Percentiles rank a stretch among this genome's conserved stretches.
Conservation (phyloP, 1,140 invertebrate species). For the Oncopodura yosiiana region DNA sequence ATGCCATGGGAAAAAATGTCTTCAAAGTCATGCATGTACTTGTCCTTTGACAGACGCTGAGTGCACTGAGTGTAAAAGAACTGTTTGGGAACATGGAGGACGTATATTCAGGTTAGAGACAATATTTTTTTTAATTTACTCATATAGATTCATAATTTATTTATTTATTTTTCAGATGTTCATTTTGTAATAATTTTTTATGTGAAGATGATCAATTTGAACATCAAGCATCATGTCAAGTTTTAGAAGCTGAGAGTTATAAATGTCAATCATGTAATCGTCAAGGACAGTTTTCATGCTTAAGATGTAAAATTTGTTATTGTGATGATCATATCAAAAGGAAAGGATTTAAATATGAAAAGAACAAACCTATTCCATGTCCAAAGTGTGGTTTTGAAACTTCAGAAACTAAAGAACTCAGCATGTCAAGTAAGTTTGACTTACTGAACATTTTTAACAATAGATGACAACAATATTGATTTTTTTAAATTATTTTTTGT, state of each 20-base stretch:
- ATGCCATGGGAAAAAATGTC: slow-evolving; percentile 85
- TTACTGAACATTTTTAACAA: slow-evolving; percentile 12
- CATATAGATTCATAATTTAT: no score
- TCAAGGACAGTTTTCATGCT: slow-evolving; percentile 67
- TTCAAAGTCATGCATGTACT: slow-evolving; percentile 80
- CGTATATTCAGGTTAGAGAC: slow-evolving; percentile 80
- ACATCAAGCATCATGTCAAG: slow-evolving; percentile 93
- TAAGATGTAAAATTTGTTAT: slow-evolving; percentile 89
- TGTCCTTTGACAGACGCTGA: slow-evolving; percentile 79
- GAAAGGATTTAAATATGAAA: slow-evolving; percentile 86
- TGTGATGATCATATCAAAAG: slow-evolving; percentile 92
- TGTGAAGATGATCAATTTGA: slow-evolving; percentile 99
- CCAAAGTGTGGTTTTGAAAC: slow-evolving; percentile 90
- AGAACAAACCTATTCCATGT: slow-evolving; percentile 79
- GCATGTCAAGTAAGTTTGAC: slow-evolving; percentile 74
- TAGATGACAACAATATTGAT: background rate
- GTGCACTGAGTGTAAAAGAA: slow-evolving; percentile 82
- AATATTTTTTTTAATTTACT: slow-evolving; percentile 76
- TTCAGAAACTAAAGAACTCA: slow-evolving; percentile 82
- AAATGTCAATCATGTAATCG: slow-evolving; percentile 63
- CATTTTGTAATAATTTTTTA: slow-evolving; percentile 73
- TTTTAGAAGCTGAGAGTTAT: slow-evolving; percentile 78
- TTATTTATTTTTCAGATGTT: slow-evolving; percentile 88
- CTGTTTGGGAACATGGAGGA: slow-evolving; percentile 89
- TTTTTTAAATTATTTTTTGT: slow-evolving; percentile 29